A percentile compares a stretch with the other conserved stretches of the same genome.
These are phyloP conservation scores for Thereva unica DNA, from an alignment of 2,888 invertebrate genomes.

Conservation along the genomic window DNA sequence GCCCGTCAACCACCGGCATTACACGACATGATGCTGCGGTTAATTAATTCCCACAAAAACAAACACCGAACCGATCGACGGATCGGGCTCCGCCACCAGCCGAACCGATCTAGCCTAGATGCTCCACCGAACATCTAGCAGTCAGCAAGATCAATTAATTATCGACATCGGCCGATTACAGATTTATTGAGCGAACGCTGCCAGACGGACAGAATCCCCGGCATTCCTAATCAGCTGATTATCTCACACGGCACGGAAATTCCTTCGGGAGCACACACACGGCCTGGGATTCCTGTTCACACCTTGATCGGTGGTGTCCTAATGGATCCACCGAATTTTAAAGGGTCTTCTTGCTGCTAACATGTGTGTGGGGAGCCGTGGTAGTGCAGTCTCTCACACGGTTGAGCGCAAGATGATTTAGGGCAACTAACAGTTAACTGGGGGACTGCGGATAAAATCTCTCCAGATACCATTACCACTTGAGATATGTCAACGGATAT, in stretches of 20 bases:
- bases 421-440: too few species aligned
- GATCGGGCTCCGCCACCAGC: not conserved
- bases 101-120: too few species aligned
- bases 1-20: conserved; percentile 32
- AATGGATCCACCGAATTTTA: too few species aligned
- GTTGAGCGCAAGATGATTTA: too few species aligned
- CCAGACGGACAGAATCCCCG: not conserved
- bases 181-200: conserved; percentile 13
- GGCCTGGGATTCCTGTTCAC: conserved; percentile 9
- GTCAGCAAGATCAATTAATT: conserved; percentile 33
- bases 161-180: conserved; percentile 25
- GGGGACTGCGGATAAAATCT: too few species aligned
- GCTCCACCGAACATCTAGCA: conserved; percentile 7
- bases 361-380: too few species aligned
- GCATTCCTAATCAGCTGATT: conserved; percentile 21
- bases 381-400: too few species aligned
- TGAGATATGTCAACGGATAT: too few species aligned
- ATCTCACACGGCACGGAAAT: not conserved
- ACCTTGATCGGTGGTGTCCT: not conserved
- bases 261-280: conserved; percentile 11
- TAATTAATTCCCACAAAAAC: conserved; percentile 36
- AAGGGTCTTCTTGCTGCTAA: too few species aligned
- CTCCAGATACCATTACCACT: too few species aligned
- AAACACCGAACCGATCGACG: conserved; percentile 19
- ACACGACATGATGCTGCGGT: conserved; percentile 30